phyloP scores from a whole-genome alignment of 2,113 vertebrate genomes.

The Pavo muticus region DNA sequence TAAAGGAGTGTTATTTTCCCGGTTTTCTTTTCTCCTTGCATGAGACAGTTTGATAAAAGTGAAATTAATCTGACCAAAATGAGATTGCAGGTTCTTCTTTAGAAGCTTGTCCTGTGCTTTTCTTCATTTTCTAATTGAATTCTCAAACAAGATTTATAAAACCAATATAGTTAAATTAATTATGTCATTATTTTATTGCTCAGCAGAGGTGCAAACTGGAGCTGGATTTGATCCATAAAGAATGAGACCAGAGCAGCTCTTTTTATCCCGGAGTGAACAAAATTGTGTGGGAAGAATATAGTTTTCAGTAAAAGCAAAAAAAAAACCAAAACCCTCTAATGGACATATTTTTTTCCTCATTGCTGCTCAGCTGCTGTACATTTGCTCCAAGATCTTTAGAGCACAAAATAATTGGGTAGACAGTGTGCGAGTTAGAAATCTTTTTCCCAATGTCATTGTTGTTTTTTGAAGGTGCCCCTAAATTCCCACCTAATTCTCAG shows the following conservation, averaged over 20 bases:
- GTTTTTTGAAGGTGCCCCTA: background rate
- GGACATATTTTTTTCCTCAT: background rate
- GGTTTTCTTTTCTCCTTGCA: constrained; percentile 66
- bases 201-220: background rate
- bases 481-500: constrained; percentile 3
- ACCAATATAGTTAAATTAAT: background rate
- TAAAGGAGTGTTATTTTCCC: constrained; percentile 46
- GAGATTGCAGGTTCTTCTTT: background rate
- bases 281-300: background rate
- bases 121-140: constrained; percentile 13
- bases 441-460: background rate
- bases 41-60: constrained; percentile 71
- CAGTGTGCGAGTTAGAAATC: background rate
- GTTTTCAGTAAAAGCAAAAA: background rate
- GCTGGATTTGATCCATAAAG: background rate
- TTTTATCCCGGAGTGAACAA: background rate
- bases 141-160: constrained; percentile 14
- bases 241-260: background rate
- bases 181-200: background rate
- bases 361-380: background rate
- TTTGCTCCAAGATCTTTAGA: background rate
- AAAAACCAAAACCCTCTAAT: background rate
- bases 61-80: constrained; percentile 22
- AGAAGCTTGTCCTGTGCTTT: constrained; percentile 1
- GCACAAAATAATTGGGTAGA: background rate